Evolutionary conservation across 2,888 invertebrate species (phyloP), one percentile per base, ranked within the genome.

Genomic region (Agrypnus murinus): DNA sequence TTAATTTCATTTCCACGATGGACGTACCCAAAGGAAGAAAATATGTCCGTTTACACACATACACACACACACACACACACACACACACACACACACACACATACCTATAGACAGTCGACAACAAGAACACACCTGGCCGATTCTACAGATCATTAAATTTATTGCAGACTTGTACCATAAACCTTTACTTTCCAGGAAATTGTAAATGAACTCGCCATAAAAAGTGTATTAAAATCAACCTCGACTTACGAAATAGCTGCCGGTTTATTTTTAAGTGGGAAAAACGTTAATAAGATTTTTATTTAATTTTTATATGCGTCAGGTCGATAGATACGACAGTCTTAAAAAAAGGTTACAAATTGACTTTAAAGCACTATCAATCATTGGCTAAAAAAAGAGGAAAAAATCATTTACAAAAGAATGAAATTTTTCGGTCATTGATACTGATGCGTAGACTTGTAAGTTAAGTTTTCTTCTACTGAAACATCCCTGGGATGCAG

Each of bases 401-500:
- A 2, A 5, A 25, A n/a, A n/a, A n/a, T n/a, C n/a, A 25, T 25
- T 25, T 2, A 7, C 53, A 12, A 34, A 14, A 53, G 53, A 53
- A 53, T 53, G 53, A 32, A 15, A 53, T 53, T 53, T 53, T 53
- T 53, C 53, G 53, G 53, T 53, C 32, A 15, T 53, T 53, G 53
- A 19, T 48, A 48, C 48, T 25, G 25, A 46, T 46, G 53, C n/a
- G 53, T 15, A 53, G 53, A 53, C 53, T 15, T 31, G 53, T 34
- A 53, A 14, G 32, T 53, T 53, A 34, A 34, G 12, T 53, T 53
- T 53, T 53, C 53, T 53, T 53, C 14, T 53, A 32, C 53, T 12
- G 53, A 53, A 53, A 15, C 31, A 53, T 53, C 32, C 53, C 53
- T 53, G 53, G 53, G 53, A 53, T 53, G 53, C 53, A 53, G 53